phyloP scores from a whole-genome alignment of 2,113 vertebrate genomes.

The Trichechus manatus region DNA sequence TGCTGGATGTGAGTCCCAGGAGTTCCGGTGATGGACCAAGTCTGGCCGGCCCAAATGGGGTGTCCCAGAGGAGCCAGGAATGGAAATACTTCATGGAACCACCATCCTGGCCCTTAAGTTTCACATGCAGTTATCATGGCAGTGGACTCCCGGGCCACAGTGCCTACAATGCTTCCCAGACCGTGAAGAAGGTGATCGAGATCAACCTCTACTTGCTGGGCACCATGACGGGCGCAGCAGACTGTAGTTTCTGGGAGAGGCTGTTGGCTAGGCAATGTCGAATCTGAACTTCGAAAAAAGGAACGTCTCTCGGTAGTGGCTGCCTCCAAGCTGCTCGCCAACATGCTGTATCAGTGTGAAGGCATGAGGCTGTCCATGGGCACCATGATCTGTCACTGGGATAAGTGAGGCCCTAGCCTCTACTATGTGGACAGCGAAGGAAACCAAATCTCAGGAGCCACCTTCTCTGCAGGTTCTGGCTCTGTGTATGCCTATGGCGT shows the following conservation, averaged over 20 bases:
- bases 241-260: constrained; percentile 96
- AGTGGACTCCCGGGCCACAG: constrained; percentile 94
- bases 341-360: constrained; percentile 98
- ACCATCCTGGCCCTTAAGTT: constrained; percentile 93
- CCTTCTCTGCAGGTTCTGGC: constrained; percentile 92
- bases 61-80: constrained; percentile 84
- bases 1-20: neutral
- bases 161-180: constrained; percentile 94
- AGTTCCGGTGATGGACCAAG: constrained; percentile 51
- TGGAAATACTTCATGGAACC: constrained; percentile 92
- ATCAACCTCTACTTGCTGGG: constrained; percentile 95
- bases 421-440: constrained; percentile 93
- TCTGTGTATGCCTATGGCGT: constrained; percentile 93
- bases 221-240: constrained; percentile 95
- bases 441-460: constrained; percentile 89
- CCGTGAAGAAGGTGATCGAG: constrained; percentile 96
- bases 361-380: constrained; percentile 97
- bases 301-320: constrained; percentile 95
- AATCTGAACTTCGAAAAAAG: constrained; percentile 95
- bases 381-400: constrained; percentile 97
- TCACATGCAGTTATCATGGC: constrained; percentile 93
- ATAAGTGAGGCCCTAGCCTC: constrained; percentile 94
- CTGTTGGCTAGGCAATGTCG: constrained; percentile 94
- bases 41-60: constrained; percentile 71
- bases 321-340: constrained; percentile 95